Evolutionary conservation across 2,888 invertebrate genomes (phyloP).

Genomic region (Aethes cnicana): DNA sequence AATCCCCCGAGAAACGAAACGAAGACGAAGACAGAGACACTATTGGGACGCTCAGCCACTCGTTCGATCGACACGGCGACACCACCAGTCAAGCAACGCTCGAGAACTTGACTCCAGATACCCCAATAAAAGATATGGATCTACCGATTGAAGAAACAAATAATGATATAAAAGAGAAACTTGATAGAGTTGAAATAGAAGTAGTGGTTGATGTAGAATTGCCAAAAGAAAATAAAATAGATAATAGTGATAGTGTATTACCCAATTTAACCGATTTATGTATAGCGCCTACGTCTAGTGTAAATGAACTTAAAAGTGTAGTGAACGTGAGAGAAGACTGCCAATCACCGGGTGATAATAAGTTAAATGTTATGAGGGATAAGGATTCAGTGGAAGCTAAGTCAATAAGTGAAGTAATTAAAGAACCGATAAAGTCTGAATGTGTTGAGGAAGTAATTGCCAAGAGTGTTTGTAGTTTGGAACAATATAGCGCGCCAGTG

Average conservation of each 20-base stretch:
- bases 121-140: conserved; percentile 66
- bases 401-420: conserved; percentile 53
- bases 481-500: conserved; percentile 23
- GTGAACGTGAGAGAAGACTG: conserved; percentile 71
- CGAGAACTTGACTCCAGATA: conserved; percentile 72
- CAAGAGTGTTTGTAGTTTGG: conserved; percentile 17
- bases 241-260: conserved; percentile 64
- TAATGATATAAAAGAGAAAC: conserved; percentile 15
- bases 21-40: conserved; percentile 69
- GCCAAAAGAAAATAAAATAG: conserved; percentile 65
- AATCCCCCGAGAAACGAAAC: conserved; percentile 49
- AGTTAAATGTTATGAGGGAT: conserved; percentile 61
- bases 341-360: conserved; percentile 72
- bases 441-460: conserved; percentile 14
- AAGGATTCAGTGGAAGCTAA: conserved; percentile 65
- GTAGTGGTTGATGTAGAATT: conserved; percentile 44
- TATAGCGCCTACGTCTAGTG: conserved; percentile 69
- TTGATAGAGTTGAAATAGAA: conserved; percentile 8
- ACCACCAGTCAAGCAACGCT: conserved; percentile 69
- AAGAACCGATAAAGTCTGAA: conserved; percentile 19
- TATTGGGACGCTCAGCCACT: conserved; percentile 71
- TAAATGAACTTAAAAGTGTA: conserved; percentile 65
- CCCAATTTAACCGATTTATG: conserved; percentile 70
- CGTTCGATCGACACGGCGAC: conserved; percentile 73
- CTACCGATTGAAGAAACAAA: conserved; percentile 37